Evolutionary conservation across 2,113 vertebrate species (phyloP).

Genomic region (Indicator maculatus): DNA sequence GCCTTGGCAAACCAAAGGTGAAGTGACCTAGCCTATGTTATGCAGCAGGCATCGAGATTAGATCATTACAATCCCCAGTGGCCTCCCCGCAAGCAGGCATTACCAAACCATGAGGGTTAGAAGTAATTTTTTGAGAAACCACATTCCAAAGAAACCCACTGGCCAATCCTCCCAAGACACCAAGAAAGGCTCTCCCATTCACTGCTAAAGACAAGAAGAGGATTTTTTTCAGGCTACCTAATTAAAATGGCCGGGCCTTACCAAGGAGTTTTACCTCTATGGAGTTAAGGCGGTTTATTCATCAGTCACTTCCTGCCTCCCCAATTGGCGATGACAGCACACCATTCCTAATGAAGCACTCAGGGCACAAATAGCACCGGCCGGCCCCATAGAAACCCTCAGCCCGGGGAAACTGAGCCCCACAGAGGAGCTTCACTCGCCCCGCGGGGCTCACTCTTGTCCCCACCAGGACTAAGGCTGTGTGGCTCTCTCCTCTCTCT

Average conservation of each 20-base stretch:
- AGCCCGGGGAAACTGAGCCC: neutral
- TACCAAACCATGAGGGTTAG: neutral
- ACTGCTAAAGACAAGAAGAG: rapidly evolving
- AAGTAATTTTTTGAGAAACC: neutral
- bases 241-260: neutral
- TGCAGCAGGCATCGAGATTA: neutral
- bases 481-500: neutral
- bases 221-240: neutral
- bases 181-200: neutral
- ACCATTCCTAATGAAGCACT: neutral
- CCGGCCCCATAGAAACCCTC: neutral
- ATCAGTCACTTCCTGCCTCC: neutral
- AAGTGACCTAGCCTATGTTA: neutral
- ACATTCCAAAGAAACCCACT: neutral
- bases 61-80: neutral
- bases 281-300: neutral
- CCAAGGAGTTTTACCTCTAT: neutral
- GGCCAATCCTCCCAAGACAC: too few species aligned
- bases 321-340: neutral
- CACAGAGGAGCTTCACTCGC: neutral
- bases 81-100: neutral
- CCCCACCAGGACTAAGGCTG: rapidly evolving
- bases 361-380: rapidly evolving
- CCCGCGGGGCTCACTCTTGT: rapidly evolving
- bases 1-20: neutral